Base-by-base conservation (phyloP, 2,797 vertebrate species). In the Rhinatrema bivittatum region DNA sequence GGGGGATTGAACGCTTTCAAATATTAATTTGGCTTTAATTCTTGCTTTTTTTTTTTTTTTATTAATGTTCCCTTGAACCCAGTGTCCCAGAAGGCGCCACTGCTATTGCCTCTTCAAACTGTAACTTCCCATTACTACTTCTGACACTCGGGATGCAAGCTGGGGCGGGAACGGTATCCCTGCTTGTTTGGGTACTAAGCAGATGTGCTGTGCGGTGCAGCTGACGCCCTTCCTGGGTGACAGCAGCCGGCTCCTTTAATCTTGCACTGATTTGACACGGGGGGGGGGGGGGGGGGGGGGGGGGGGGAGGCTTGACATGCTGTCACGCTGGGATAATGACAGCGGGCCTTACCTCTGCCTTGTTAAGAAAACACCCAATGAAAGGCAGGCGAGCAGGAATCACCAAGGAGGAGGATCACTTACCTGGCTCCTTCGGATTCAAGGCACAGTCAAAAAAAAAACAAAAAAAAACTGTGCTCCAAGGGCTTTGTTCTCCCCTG, bases 201-300 rank as follows among this genome's bases (percentile, higher is more conserved):
- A 48, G 45, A 48, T 48, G 45, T 36, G 41, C 25, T 26, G 38
- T 19, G 17, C 32, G n/a, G n/a, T n/a, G n/a, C n/a, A n/a, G n/a
- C n/a, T n/a, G n/a, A 36, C 48, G 48, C 48, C 38, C 39, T 40
- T 48, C 37, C 37, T 18, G 38, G 21, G 38, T 39, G 32, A 41
- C 24, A 27, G 36, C 26, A 34, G n/a, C n/a, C n/a, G n/a, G n/a
- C n/a, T 28, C 20, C 45, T 48, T 48, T 48, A 40, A 48, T 48
- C 45, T 48, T 36, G 33, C 17, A 26, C 22, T 32, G 37, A 48
- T 48, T 16, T 48, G 45, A 48, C 31, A 41, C 18, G 31, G 37
- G 48, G 48, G 48, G 37, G 48, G n/a, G 48, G 48, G 48, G 48
- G 37, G 48, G n/a, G 48, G 48, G 48, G 48, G 37, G 48, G n/a